Percentiles rank a stretch among this genome's conserved stretches.
phyloP scores from a whole-genome alignment of 2,113 vertebrate genomes.

The Podocnemis expansa region DNA sequence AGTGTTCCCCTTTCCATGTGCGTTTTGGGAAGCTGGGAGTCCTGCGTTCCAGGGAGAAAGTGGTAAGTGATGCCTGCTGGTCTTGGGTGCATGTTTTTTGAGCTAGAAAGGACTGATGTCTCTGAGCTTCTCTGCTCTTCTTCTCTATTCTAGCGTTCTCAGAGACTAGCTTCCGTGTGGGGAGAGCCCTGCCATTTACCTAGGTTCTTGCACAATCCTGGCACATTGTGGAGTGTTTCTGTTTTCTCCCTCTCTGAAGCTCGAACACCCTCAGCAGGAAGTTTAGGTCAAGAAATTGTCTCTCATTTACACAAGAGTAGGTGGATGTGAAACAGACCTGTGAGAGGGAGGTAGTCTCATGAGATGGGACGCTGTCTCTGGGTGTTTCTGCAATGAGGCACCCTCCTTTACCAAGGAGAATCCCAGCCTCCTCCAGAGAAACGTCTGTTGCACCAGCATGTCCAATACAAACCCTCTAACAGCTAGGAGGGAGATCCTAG shows the following conservation, averaged over 20 bases:
- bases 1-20: conserved; percentile 94
- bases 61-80: conserved; percentile 79
- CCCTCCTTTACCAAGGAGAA: not conserved
- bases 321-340: not conserved
- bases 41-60: conserved; percentile 92
- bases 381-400: too few relatives aligned
- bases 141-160: not conserved
- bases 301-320: too few relatives aligned
- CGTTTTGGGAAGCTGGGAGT: conserved; percentile 95
- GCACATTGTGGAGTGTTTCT: rapidly evolving
- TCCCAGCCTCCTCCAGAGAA: not conserved
- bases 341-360: not conserved
- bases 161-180: not conserved
- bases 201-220: not conserved
- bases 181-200: too few relatives aligned
- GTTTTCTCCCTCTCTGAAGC: not conserved
- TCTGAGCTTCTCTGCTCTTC: not conserved
- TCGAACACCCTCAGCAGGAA: not conserved
- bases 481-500: not conserved
- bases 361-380: not conserved
- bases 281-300: not conserved
- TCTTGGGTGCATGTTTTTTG: not conserved
- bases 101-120: not conserved
- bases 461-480: not conserved
- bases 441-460: too few relatives aligned